Percentiles rank a stretch among this genome's conserved stretches.
These are phyloP conservation scores for Nymphalis polychloros DNA, from an alignment of 2,888 invertebrate species.

Conservation along the genomic window DNA sequence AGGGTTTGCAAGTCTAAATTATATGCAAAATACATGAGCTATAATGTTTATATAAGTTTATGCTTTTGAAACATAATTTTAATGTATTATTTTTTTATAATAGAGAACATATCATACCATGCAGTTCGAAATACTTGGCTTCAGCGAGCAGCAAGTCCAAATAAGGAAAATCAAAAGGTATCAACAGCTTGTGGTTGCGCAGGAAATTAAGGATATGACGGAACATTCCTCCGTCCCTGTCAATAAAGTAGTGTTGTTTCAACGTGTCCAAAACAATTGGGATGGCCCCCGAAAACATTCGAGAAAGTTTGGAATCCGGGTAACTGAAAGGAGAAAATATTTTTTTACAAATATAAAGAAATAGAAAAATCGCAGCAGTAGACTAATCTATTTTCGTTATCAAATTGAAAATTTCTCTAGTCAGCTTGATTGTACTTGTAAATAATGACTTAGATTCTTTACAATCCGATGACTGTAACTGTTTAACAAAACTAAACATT, in stretches of 20 bases:
- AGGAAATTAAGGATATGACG: slow-evolving; percentile 98
- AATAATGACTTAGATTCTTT: too few species aligned
- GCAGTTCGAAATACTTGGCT: slow-evolving; percentile 94
- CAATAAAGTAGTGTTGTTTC: slow-evolving; percentile 99
- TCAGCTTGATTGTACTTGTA: too few species aligned
- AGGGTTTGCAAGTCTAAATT: too few species aligned
- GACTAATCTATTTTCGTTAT: too few species aligned
- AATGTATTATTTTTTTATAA: neutral
- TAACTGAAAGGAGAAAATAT: slow-evolving; percentile 84
- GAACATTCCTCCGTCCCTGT: slow-evolving; percentile 98
- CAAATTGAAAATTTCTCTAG: too few species aligned
- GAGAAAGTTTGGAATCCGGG: slow-evolving; percentile 94
- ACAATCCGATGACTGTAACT: too few species aligned
- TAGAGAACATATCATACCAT: slow-evolving; percentile 83
- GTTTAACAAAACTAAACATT: too few species aligned
- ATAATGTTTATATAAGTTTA: too few species aligned
- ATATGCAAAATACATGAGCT: too few species aligned
- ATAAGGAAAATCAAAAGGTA: slow-evolving; percentile 93
- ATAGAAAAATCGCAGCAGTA: too few species aligned
- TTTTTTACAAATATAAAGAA: too few species aligned
- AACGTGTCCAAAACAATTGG: slow-evolving; percentile 97
- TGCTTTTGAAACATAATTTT: neutral
- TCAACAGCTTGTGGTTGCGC: slow-evolving; percentile 92
- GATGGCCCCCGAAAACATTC: slow-evolving; percentile 96
- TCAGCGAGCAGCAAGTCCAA: slow-evolving; percentile 94